Conservation (phyloP, 2,797 vertebrate genomes). For the Kryptolebias ocellatus region DNA sequence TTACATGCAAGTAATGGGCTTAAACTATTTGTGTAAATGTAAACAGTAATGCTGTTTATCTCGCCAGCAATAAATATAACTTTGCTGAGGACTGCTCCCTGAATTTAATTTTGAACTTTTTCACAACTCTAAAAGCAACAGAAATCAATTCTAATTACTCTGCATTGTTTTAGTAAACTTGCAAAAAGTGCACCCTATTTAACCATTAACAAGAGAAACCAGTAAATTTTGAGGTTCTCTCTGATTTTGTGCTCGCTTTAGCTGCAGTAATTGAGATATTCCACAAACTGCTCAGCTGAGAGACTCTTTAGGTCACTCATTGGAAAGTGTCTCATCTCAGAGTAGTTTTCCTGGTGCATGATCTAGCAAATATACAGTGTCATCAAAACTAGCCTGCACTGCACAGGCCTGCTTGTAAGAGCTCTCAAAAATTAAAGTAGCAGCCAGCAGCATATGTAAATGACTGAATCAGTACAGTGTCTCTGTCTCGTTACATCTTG, state of each 20-base stretch:
- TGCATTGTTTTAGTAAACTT: no score
- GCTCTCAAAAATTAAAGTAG: conserved; percentile 21
- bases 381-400: conserved; percentile 22
- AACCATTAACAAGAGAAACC: no score
- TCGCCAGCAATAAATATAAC: no score
- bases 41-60: no score
- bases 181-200: no score
- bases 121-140: no score
- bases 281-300: conserved; percentile 53
- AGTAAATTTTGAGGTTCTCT: neutral
- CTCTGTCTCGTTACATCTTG: conserved; percentile 15
- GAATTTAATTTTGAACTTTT: no score
- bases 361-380: conserved; percentile 25
- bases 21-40: no score
- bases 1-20: no score
- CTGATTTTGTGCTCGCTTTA: conserved; percentile 28
- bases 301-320: conserved; percentile 54
- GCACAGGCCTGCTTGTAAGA: conserved; percentile 17
- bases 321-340: conserved; percentile 40
- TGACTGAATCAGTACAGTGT: conserved; percentile 5
- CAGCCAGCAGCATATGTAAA: conserved; percentile 21
- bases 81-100: no score
- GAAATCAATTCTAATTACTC: no score
- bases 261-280: conserved; percentile 47
- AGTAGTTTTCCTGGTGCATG: conserved; percentile 20